These are phyloP conservation scores for Nycticorax nycticorax DNA, from an alignment of 2,113 vertebrate genomes.

Conservation along the genomic window DNA sequence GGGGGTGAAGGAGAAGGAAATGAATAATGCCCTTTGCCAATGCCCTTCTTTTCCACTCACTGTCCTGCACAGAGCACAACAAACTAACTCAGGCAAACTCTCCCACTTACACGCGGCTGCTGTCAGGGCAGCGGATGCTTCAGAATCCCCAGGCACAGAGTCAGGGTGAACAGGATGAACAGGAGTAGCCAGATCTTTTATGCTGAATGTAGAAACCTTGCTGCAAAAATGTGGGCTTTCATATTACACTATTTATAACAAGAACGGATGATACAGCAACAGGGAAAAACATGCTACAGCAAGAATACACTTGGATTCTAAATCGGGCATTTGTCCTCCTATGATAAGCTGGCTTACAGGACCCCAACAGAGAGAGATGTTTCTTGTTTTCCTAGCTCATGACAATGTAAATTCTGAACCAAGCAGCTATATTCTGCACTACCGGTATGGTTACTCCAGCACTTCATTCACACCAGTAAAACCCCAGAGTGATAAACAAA, in stretches of 20 bases:
- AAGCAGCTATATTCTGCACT: background rate
- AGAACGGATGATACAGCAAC: background rate
- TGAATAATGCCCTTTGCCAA: background rate
- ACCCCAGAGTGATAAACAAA: background rate
- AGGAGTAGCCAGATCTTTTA: background rate
- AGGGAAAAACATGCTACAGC: background rate
- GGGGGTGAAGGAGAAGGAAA: background rate
- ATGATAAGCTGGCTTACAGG: background rate
- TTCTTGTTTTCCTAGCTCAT: background rate
- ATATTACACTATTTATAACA: background rate
- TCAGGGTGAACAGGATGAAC: background rate
- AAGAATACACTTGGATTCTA: background rate
- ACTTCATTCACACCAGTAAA: background rate
- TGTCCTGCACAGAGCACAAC: background rate
- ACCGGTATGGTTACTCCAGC: background rate
- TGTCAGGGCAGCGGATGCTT: background rate
- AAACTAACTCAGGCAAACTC: background rate
- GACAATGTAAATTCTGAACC: background rate
- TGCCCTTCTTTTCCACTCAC: background rate
- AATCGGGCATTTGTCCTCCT: background rate
- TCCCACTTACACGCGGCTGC: fast-evolving
- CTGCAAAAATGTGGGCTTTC: background rate
- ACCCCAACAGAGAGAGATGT: background rate
- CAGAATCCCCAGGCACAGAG: background rate
- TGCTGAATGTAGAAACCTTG: background rate